These are phyloP conservation scores for Siniperca undulata DNA, from an alignment of 2,797 vertebrate genomes.

Conservation along the genomic window DNA sequence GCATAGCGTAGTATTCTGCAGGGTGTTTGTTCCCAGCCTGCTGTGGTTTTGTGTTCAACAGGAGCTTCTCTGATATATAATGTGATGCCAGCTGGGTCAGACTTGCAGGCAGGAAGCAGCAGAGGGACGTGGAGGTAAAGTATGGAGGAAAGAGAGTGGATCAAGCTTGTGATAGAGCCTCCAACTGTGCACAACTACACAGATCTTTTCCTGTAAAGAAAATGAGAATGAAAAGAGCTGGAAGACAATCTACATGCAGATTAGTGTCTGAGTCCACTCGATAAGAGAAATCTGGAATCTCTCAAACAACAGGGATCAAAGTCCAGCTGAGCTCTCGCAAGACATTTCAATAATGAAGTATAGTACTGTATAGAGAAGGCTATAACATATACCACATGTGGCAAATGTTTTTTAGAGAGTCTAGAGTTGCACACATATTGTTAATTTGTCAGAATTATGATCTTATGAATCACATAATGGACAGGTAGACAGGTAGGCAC, in stretches of 20 bases:
- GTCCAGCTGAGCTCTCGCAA: slow-evolving; percentile 15
- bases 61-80: slow-evolving; percentile 46
- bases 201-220: slow-evolving; percentile 37
- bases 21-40: slow-evolving; percentile 24
- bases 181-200: slow-evolving; percentile 26
- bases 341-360: neutral
- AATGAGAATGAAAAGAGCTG: slow-evolving; percentile 49
- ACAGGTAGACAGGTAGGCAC: neutral
- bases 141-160: slow-evolving; percentile 14
- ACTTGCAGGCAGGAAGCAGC: slow-evolving; percentile 36
- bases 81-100: slow-evolving; percentile 48
- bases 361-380: neutral
- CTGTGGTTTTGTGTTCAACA: slow-evolving; percentile 31
- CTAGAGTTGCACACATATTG: neutral
- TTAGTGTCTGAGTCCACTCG: slow-evolving; percentile 26
- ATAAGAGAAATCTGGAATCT: neutral
- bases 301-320: slow-evolving; percentile 15
- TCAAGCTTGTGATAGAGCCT: slow-evolving; percentile 26
- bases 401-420: neutral
- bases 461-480: neutral
- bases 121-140: slow-evolving; percentile 29
- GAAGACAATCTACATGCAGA: slow-evolving; percentile 44
- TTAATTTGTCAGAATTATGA: neutral
- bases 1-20: neutral
- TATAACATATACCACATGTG: neutral